A percentile compares a stretch with the other conserved stretches of the same genome.
These are phyloP conservation scores for Aproaerema taeniolella DNA, from an alignment of 2,888 invertebrate genomes.

Conservation along the genomic window DNA sequence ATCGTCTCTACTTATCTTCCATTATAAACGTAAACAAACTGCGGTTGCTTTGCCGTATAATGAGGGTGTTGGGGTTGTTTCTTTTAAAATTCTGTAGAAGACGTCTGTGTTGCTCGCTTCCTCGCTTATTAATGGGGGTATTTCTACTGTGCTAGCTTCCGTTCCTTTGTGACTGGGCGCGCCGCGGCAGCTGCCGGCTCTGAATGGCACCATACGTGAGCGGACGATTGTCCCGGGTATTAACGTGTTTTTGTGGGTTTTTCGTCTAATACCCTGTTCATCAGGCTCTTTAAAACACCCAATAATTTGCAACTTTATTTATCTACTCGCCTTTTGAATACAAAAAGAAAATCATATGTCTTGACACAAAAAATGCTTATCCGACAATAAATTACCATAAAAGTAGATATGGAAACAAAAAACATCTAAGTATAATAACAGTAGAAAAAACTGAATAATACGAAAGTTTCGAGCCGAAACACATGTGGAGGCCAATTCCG, in stretches of 20 bases:
- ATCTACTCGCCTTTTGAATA: not conserved
- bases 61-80: constrained; percentile 14
- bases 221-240: constrained; percentile 49
- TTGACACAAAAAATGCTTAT: not conserved
- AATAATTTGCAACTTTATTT: not conserved
- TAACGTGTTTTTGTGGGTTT: constrained; percentile 40
- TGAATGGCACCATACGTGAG: constrained; percentile 57
- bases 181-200: no score
- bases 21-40: constrained; percentile 34
- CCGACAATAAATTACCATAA: no score
- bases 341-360: not conserved
- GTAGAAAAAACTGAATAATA: no score
- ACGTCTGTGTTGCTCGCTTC: constrained; percentile 37
- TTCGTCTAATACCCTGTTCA: constrained; percentile 17
- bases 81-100: constrained; percentile 4
- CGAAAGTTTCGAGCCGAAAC: constrained; percentile 38
- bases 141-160: constrained; percentile 47
- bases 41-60: constrained; percentile 16
- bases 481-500: constrained; percentile 50
- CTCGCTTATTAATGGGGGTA: constrained; percentile 61
- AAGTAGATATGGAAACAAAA: no score
- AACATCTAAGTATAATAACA: no score
- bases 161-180: constrained; percentile 55
- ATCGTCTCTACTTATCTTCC: not conserved
- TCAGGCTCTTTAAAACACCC: constrained; percentile 11